A percentile compares a stretch with the other conserved stretches of the same genome.
phyloP scores from a whole-genome alignment of 2,797 vertebrate species.

The Sparidentex hasta region DNA sequence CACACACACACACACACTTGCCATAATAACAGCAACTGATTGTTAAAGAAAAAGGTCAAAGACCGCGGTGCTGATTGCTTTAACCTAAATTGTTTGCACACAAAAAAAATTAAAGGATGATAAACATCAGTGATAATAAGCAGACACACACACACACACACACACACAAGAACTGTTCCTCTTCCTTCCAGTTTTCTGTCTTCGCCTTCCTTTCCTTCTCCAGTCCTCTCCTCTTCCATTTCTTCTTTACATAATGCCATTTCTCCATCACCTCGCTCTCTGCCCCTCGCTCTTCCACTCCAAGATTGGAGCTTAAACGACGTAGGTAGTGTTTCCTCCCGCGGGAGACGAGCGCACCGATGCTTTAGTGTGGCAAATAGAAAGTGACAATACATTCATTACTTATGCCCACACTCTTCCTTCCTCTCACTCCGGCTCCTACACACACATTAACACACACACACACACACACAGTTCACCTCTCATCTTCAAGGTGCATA shows the following conservation, averaged over 20 bases:
- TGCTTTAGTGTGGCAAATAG: constrained; percentile 64
- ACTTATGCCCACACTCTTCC: constrained; percentile 63
- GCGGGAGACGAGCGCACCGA: constrained; percentile 43
- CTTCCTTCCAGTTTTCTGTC: neutral
- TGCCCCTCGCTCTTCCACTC: constrained; percentile 14
- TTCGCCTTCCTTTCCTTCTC: neutral
- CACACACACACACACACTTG: neutral
- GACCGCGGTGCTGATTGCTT: neutral
- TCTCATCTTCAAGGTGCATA: constrained; percentile 13
- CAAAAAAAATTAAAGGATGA: neutral
- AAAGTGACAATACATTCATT: constrained; percentile 79
- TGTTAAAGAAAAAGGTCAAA: constrained; percentile 15
- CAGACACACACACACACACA: neutral
- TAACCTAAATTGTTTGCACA: constrained; percentile 12
- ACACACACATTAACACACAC: constrained; percentile 33
- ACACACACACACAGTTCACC: constrained; percentile 3
- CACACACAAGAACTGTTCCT: neutral
- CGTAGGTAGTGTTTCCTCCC: constrained; percentile 60
- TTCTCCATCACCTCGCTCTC: constrained; percentile 1
- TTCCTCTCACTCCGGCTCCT: constrained; percentile 25
- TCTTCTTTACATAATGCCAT: neutral
- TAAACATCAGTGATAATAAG: neutral
- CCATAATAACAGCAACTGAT: neutral
- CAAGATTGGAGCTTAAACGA: constrained; percentile 42
- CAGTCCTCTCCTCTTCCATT: neutral